Conservation (phyloP, 1,140 invertebrate genomes). For the Leptoteleia sp. region DNA sequence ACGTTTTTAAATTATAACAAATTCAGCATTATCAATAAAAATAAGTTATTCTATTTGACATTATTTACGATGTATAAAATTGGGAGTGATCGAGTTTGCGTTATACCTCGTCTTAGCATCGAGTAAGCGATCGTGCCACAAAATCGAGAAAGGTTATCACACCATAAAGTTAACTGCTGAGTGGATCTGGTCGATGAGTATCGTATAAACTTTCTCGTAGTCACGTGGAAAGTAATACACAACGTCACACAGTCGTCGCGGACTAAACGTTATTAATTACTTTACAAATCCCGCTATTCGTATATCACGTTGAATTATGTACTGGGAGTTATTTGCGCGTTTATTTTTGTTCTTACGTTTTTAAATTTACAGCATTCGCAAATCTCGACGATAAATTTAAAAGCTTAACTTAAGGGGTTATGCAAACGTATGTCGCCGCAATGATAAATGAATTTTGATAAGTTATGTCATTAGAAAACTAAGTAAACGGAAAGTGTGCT, state of each 20-base stretch:
- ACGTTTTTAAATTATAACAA: conserved; percentile 4
- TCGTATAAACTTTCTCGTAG: conserved; percentile 34
- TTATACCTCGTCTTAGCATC: conserved; percentile 22
- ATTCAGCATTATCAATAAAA: conserved; percentile 3
- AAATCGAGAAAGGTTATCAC: conserved; percentile 48
- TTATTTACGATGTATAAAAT: conserved; percentile 20
- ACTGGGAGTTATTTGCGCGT: conserved; percentile 9
- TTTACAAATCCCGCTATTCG: conserved; percentile 31
- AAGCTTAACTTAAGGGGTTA: conserved; percentile 15
- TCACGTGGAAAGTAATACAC: conserved; percentile 26
- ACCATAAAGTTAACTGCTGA: conserved; percentile 47
- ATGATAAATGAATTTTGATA: conserved; percentile 51
- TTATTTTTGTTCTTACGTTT: conserved; percentile 42
- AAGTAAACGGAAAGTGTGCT: conserved; percentile 11
- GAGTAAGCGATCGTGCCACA: conserved; percentile 24
- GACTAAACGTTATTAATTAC: conserved; percentile 50
- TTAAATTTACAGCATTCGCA: conserved; percentile 20
- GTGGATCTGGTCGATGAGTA: conserved; percentile 44
- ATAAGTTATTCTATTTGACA: conserved; percentile 2
- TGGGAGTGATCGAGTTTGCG: conserved; percentile 20
- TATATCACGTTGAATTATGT: conserved; percentile 33
- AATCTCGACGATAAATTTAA: conserved; percentile 30
- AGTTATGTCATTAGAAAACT: conserved; percentile 41
- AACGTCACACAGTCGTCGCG: conserved; percentile 12
- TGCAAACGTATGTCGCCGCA: neutral